Evolutionary conservation across 2,888 invertebrate genomes (phyloP).

Genomic region (Phaonia tiefii): DNA sequence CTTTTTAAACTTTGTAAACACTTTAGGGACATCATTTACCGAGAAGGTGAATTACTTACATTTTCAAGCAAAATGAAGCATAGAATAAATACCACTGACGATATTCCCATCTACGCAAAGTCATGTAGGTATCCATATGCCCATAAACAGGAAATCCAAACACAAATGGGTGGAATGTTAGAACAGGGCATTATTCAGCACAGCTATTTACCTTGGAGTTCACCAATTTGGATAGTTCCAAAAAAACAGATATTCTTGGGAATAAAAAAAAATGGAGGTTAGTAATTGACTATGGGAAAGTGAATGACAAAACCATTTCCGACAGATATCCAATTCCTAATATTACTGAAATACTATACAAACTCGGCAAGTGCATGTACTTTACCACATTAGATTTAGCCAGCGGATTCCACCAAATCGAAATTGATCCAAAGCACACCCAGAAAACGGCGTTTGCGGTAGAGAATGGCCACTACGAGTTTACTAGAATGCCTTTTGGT

Average conservation of each 20-base stretch:
- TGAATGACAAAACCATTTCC: slow-evolving; percentile 28
- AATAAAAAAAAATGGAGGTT: slow-evolving; percentile 17
- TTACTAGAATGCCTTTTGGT: too few relatives aligned
- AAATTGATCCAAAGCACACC: slow-evolving; percentile 9
- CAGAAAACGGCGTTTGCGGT: slow-evolving; percentile 15
- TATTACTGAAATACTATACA: too few relatives aligned
- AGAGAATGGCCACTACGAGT: background rate
- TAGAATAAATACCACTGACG: background rate
- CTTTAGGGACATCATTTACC: too few relatives aligned
- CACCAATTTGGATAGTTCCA: slow-evolving; percentile 5
- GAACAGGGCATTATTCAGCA: background rate
- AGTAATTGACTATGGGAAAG: slow-evolving; percentile 13
- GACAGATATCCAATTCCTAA: slow-evolving; percentile 34
- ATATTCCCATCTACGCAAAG: background rate
- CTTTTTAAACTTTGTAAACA: background rate
- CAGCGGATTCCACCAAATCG: slow-evolving; percentile 13
- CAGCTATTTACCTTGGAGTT: slow-evolving; percentile 11
- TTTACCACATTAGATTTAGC: too few relatives aligned
- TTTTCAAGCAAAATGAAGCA: background rate
- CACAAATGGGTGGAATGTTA: background rate
- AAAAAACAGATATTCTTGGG: background rate
- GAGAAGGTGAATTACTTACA: too few relatives aligned
- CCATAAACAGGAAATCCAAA: too few relatives aligned
- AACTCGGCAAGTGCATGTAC: too few relatives aligned
- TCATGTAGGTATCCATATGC: background rate